Evolutionary conservation across 2,113 vertebrate genomes (phyloP), one percentile per base, ranked within the genome.

Genomic region (Ondatra zibethicus): DNA sequence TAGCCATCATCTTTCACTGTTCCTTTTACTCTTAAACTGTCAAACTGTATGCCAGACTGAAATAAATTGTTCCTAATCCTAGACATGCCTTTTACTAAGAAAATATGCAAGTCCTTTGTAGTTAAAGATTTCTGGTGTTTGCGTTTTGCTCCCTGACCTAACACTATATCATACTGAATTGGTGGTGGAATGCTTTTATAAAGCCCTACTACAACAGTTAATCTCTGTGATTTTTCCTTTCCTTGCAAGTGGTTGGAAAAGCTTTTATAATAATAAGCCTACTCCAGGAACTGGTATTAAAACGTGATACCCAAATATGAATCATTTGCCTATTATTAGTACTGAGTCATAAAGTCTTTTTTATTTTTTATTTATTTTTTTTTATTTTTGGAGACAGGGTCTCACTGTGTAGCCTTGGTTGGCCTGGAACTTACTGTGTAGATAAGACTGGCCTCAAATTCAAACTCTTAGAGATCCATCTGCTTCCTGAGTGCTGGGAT

Each of bases 71-170:
- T 14, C 93, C 19, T 63, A n/a, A 86, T n/a, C 17, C 63, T 85
- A 73, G 36, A 6, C 31, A 9, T 80, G 70, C 47, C 55, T 92
- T 94, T 77, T 87, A 58, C 81, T 94, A 88, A 94, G 78, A 96
- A 95, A 89, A 47, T 84, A 39, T 11, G 61, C 42, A 77, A 29
- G 47, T 90, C 50, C 27, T 92, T 81, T 85, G 42, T 58, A 94
- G 84, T 78, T 96, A 21, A 90, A 88, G 55, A 52, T 42, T 70
- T 95, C 89, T 88, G 92, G 33, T 36, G 63, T 96, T 90, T 88
- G n/a, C 50, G 9, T 95, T 92, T 93, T 50, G 13, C 42, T 91
- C 61, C n/a, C 13, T 87, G n/a, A 66, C 93, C 23, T 78, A 84
- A 96, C 33, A 72, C 12, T 72, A 0, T 73, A 33, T 91, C 77